Evolutionary conservation across 2,888 invertebrate species (phyloP), one percentile per base, ranked within the genome.

Genomic region (Dolomedes plantarius): DNA sequence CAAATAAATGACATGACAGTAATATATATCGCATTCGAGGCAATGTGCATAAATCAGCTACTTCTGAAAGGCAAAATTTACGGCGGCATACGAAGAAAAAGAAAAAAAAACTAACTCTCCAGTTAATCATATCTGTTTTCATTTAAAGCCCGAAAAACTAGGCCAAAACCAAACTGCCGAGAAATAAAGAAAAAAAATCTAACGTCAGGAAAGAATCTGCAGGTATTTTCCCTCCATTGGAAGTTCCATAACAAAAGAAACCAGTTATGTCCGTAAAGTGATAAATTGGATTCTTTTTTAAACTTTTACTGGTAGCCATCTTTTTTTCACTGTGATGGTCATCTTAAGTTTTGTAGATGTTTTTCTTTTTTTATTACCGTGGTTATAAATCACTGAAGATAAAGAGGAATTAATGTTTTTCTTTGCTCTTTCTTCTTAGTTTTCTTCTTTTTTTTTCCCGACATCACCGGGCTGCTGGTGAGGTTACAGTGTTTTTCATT

Each of bases 31-130:
- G 31, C 36, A 23, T 23, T 16, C 31, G 64, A 13, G 56, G 64
- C 72, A 50, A 50, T 76, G 9, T 71, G 82, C 76, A 83, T 83
- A 83, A 83, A 83, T 83, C 76, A 76, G 65, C 0, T 16, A 11
- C 41, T 56, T 28, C 19, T 23, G 19, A 9, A 56, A 46, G 23
- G 41, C 13, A 27, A 29, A 79, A 79, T 68, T 74, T 80, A 56
- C 67, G 68, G 50, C 65, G 32, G 13, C 56, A 56, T 28, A 29
- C n/a, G n/a, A n/a, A n/a, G n/a, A n/a, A n/a, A n/a, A n/a, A n/a
- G n/a, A n/a, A n/a, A 69, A 69, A 77, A 69, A 78, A 62, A 36
- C n/a, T n/a, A n/a, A 1, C 32, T 13, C 23, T 11, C 46, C 71
- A 83, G 50, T 83, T 76, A 29, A 83, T 83, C 82, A 83, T 64